phyloP scores from a whole-genome alignment of 2,888 invertebrate species.

The Eupithecia centaureata region DNA sequence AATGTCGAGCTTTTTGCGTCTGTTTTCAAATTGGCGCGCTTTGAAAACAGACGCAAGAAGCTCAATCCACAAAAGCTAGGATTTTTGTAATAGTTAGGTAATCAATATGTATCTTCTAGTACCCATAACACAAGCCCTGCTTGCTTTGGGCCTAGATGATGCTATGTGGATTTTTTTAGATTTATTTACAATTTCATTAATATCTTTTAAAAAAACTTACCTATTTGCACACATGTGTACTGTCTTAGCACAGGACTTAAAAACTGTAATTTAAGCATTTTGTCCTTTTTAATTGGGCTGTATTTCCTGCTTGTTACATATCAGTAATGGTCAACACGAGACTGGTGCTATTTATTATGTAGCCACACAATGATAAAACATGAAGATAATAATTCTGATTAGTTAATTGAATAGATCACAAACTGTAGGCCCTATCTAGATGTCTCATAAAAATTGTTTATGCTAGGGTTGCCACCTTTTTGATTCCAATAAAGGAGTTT shows the following conservation, averaged over 20 bases:
- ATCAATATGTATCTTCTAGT: no score
- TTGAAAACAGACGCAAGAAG: no score
- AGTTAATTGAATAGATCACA: not conserved
- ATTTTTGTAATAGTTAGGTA: no score
- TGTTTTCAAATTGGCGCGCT: no score
- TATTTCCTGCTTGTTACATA: not conserved
- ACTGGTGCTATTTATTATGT: not conserved
- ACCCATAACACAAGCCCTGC: no score
- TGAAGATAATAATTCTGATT: not conserved
- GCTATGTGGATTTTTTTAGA: no score
- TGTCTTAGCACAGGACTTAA: slow-evolving; percentile 7
- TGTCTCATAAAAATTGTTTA: not conserved
- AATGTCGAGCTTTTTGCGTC: no score
- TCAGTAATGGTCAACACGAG: not conserved
- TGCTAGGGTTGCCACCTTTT: not conserved
- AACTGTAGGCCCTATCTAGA: not conserved
- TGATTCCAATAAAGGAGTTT: no score
- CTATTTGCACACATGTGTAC: slow-evolving; percentile 3
- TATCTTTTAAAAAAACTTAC: slow-evolving; percentile 1
- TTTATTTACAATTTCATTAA: not conserved
- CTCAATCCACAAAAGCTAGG: no score
- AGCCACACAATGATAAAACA: not conserved
- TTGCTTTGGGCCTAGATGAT: no score
- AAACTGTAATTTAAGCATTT: not conserved
- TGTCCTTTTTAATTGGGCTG: not conserved